Percentiles rank a stretch among this genome's conserved stretches.
phyloP scores from a whole-genome alignment of 2,888 invertebrate genomes.

The Pseudococcus longispinus region DNA sequence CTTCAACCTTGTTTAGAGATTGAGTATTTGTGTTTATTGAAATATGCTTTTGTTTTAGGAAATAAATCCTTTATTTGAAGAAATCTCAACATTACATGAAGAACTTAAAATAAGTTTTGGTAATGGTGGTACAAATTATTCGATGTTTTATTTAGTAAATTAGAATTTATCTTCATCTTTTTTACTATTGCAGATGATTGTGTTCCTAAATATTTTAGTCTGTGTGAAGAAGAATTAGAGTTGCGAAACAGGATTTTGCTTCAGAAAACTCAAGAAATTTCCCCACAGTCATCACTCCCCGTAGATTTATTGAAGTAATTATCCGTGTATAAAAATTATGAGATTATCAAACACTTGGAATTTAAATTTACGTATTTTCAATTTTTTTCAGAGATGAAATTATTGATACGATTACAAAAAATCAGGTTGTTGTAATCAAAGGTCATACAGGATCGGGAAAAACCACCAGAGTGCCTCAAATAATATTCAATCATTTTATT shows the following conservation, averaged over 20 bases:
- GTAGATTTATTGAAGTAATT: conserved; percentile 64
- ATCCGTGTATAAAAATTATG: not conserved
- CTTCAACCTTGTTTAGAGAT: too few species aligned
- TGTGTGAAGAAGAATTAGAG: conserved; percentile 45
- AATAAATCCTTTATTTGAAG: conserved; percentile 43
- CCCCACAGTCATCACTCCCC: conserved; percentile 61
- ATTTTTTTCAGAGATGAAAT: conserved; percentile 65
- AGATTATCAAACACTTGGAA: not conserved
- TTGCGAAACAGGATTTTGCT: conserved; percentile 40
- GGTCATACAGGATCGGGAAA: conserved; percentile 80
- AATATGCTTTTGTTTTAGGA: not conserved
- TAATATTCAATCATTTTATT: conserved; percentile 67
- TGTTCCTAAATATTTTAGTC: not conserved
- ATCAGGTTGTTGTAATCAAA: conserved; percentile 69
- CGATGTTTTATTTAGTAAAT: not conserved
- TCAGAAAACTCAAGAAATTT: conserved; percentile 8
- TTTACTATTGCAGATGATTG: conserved; percentile 42
- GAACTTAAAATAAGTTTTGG: conserved; percentile 18
- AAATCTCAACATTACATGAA: not conserved
- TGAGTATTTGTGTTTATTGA: too few species aligned
- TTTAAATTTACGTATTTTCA: conserved; percentile 4
- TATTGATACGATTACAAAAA: conserved; percentile 65
- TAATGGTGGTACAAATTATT: not conserved
- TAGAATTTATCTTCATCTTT: not conserved
- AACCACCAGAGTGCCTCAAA: conserved; percentile 74